Percentiles rank a stretch among this genome's conserved stretches.
phyloP scores from a whole-genome alignment of 2,113 vertebrate genomes.

The Cricetomys ansorgei region DNA sequence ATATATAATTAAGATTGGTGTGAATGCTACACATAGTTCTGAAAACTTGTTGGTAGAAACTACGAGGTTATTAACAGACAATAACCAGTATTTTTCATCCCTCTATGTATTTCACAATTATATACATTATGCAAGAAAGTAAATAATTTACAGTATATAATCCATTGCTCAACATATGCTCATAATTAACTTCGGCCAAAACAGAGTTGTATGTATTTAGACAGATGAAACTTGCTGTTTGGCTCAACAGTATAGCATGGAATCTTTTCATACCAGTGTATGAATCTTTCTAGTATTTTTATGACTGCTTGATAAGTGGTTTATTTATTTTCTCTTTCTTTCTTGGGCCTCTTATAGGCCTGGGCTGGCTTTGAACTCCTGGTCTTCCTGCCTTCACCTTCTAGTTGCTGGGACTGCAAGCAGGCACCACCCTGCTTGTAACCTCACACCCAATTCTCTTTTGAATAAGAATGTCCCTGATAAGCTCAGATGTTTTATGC shows the following conservation, averaged over 20 bases:
- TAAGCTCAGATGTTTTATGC: not conserved
- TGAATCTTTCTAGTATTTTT: not conserved
- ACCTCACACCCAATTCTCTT: not conserved
- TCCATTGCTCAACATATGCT: slow-evolving; percentile 55
- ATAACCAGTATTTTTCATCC: slow-evolving; percentile 9
- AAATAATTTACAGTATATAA: slow-evolving; percentile 62
- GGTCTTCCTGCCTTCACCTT: not conserved
- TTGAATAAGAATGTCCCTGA: not conserved
- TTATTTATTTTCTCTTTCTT: not conserved
- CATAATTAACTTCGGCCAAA: slow-evolving; percentile 63
- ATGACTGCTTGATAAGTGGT: not conserved
- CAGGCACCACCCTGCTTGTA: not conserved
- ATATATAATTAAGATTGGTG: not conserved
- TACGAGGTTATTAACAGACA: slow-evolving; percentile 10
- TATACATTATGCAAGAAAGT: too few species aligned
- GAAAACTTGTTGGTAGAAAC: slow-evolving; percentile 17
- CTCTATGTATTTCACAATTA: not conserved
- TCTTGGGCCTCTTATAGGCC: not conserved
- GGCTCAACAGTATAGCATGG: not conserved
- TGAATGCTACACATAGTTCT: not conserved
- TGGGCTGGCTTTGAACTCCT: not conserved
- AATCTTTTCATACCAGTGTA: not conserved
- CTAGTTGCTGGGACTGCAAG: not conserved
- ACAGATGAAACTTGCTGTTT: not conserved
- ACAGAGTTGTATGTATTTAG: slow-evolving; percentile 45